Evolutionary conservation across 2,797 vertebrate genomes (phyloP), one percentile per base, ranked within the genome.

Genomic region (Neosalanx taihuensis): DNA sequence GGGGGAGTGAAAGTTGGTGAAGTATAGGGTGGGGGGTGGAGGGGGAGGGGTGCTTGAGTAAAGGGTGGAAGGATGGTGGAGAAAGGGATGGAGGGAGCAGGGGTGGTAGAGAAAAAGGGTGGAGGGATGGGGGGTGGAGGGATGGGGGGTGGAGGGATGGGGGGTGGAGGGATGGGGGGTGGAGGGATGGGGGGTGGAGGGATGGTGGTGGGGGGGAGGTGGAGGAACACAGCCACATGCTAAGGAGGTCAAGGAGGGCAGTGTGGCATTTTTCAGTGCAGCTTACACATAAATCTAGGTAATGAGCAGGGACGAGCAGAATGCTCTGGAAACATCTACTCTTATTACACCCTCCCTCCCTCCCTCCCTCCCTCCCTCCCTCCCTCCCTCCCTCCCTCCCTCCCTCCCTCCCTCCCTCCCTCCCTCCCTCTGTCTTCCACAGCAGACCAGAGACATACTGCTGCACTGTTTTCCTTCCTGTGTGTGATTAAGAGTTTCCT

Each of bases 401-500:
- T 60, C 51, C 4, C 57, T 23, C 15, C 23, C 15, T 23, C 15
- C 23, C 57, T n/a, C 57, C 1, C 57, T 58, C 56, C 20, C 56
- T 58, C 56, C 6, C 15, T 23, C n/a, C 2, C 57, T 59, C 23
- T 20, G 3, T 59, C 3, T 59, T 20, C 9, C n/a, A 30, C 10
- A 4, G 2, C 57, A 7, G 64, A 64, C 31, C 18, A 33, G 9
- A 72, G 30, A 72, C 20, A 72, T 62, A 72, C 35, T 67, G 35
- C 41, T 49, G 35, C 23, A 13, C 64, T 67, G 68, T 68, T 72
- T 69, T 80, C 76, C 72, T 76, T 78, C 74, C 72, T 67, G 10
- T 69, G 35, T 29, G 37, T 83, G 83, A 84, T 83, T 83, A 79
- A 84, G 76, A 79, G 76, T 73, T 84, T 84, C 83, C 81, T 79